A percentile compares a stretch with the other conserved stretches of the same genome.
Conservation (phyloP, 2,797 vertebrate genomes). For the Carcharodon carcharias region DNA sequence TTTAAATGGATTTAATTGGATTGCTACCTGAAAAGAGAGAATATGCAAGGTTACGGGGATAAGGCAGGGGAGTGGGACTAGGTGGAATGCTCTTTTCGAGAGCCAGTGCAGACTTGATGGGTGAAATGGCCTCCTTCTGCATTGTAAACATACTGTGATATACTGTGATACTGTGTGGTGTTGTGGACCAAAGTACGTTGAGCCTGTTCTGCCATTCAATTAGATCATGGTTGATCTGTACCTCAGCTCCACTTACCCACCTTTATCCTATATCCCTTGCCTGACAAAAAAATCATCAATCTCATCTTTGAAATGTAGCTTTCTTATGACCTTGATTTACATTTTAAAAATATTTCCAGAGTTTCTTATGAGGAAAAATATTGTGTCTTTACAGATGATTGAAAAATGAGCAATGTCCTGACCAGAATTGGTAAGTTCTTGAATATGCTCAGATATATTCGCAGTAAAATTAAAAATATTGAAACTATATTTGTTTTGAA, state of each 20-base stretch:
- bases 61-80: too few species aligned
- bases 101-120: too few species aligned
- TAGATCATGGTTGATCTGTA: neutral
- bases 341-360: neutral
- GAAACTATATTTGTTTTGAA: neutral
- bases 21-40: too few species aligned
- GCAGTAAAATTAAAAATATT: neutral
- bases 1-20: too few species aligned
- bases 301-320: neutral
- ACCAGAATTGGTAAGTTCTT: neutral
- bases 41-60: too few species aligned
- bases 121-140: too few species aligned
- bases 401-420: too few species aligned
- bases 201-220: neutral
- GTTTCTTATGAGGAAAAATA: neutral
- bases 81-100: too few species aligned
- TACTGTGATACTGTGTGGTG: neutral
- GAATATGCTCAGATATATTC: neutral
- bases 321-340: neutral
- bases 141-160: too few species aligned
- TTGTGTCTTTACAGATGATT: conserved; percentile 9
- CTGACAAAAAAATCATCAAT: neutral
- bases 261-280: neutral
- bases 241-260: neutral
- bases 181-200: neutral